A percentile compares a stretch with the other conserved stretches of the same genome.
Evolutionary conservation across 2,797 vertebrate genomes (phyloP).

Genomic region (Bradypodion pumilum): DNA sequence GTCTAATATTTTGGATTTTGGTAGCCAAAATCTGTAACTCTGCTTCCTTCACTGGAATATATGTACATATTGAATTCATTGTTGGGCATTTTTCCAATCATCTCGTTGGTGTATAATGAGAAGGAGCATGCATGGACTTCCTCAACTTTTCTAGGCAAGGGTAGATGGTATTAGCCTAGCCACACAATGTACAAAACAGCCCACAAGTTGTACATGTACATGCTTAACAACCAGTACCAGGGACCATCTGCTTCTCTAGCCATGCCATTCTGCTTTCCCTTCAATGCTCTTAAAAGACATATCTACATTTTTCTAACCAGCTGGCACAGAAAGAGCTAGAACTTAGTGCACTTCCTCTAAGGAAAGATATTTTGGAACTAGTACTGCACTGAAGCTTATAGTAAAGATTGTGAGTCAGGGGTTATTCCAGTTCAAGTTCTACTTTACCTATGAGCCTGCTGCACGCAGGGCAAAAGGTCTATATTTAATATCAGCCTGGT

Average conservation of each 20-base stretch:
- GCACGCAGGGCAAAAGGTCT: neutral
- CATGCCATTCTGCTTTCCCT: neutral
- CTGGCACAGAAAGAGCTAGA: neutral
- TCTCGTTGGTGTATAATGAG: neutral
- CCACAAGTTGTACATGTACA: neutral
- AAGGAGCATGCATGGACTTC: neutral
- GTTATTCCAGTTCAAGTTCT: neutral
- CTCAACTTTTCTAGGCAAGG: conserved; percentile 4
- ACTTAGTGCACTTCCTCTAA: conserved; percentile 5
- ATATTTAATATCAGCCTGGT: neutral
- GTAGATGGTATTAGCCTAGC: neutral
- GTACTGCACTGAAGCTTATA: neutral
- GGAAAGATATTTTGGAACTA: conserved; percentile 1
- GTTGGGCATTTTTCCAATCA: neutral
- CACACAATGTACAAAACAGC: neutral
- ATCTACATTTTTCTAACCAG: conserved; percentile 17
- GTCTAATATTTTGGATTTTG: neutral
- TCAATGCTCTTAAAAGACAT: conserved; percentile 7
- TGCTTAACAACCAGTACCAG: conserved; percentile 9
- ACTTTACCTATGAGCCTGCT: neutral
- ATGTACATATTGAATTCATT: neutral
- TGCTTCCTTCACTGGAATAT: neutral
- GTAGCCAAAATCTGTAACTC: neutral
- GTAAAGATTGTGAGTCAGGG: neutral
- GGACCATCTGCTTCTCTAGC: conserved; percentile 28